phyloP scores from a whole-genome alignment of 2,888 invertebrate genomes.

The Ptychoptera albimana region DNA sequence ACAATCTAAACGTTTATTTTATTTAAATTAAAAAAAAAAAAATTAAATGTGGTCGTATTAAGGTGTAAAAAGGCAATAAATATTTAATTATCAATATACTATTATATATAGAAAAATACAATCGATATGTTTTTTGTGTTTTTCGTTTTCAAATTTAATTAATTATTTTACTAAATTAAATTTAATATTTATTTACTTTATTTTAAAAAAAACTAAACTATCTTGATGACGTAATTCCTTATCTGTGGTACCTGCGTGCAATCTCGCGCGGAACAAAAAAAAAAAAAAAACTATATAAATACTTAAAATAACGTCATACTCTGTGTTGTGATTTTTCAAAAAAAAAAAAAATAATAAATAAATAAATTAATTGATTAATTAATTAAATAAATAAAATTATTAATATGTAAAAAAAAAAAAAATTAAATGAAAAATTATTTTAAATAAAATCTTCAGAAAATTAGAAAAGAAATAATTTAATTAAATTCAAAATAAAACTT shows the following conservation, averaged over 20 bases:
- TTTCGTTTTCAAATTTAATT: no score
- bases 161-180: no score
- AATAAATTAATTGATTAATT: conserved; percentile 1
- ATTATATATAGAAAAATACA: background rate
- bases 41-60: no score
- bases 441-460: background rate
- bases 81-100: no score
- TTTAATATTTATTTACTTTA: background rate
- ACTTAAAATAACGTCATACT: conserved; percentile 8
- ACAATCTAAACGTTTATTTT: no score
- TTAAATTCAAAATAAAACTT: background rate
- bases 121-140: no score
- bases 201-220: conserved; percentile 5
- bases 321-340: conserved; percentile 11
- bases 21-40: no score
- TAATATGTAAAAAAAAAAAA: background rate
- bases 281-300: background rate
- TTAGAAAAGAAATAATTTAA: background rate
- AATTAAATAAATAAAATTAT: conserved; percentile 2
- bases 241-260: conserved; percentile 10
- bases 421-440: background rate
- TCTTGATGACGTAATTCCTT: conserved; percentile 9
- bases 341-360: conserved; percentile 4
- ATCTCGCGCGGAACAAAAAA: conserved; percentile 6
- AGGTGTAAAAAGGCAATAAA: no score